Conservation (phyloP, 2,113 vertebrate genomes). For the Nycticorax nycticorax region DNA sequence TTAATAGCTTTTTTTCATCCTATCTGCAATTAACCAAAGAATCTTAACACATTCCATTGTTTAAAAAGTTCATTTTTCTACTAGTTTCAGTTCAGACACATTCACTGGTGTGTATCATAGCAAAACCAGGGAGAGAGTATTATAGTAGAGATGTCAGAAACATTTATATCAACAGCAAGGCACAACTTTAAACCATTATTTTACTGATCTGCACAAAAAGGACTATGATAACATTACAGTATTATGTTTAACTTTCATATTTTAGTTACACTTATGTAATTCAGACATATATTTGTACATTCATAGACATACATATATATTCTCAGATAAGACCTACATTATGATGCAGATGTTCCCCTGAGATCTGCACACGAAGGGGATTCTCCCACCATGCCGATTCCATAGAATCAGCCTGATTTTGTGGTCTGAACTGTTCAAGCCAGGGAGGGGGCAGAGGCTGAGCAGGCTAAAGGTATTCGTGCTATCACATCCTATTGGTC, state of each 20-base stretch:
- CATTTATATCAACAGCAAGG: not conserved
- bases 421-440: not conserved
- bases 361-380: not conserved
- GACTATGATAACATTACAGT: not conserved
- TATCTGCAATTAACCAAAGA: not conserved
- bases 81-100: not conserved
- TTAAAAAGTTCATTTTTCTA: not conserved
- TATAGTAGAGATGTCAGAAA: not conserved
- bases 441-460: not conserved
- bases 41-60: not conserved
- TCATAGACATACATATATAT: not conserved
- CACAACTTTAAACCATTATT: not conserved
- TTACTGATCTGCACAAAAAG: not conserved
- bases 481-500: not conserved
- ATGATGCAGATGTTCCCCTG: not conserved
- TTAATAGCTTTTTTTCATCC: not conserved
- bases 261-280: not conserved
- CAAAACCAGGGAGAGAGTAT: not conserved
- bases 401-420: not conserved
- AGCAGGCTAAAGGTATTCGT: not conserved
- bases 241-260: not conserved
- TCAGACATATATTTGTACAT: not conserved
- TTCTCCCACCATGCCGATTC: not conserved
- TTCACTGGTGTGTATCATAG: not conserved
- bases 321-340: not conserved